These are phyloP conservation scores for Umimayanthus chanpuru DNA, from an alignment of 92 coral and sea anemone species.

Conservation along the genomic window DNA sequence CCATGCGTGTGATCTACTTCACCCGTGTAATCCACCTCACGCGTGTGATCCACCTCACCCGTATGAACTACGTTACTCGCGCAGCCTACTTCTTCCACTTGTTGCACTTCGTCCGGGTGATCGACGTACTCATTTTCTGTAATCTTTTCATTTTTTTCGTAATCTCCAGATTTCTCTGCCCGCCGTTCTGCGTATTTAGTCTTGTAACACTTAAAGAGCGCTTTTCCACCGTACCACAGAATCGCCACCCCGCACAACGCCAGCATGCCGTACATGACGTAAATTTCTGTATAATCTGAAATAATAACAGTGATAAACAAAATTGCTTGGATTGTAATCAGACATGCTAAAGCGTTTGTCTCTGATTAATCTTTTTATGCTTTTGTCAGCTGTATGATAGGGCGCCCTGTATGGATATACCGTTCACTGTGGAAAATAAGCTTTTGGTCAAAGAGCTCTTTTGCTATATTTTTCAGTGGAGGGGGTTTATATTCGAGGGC, in stretches of 20 bases:
- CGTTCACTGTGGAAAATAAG: too few relatives aligned
- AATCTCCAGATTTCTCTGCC: background rate
- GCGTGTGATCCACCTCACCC: background rate
- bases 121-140: background rate
- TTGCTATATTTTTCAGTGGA: too few relatives aligned
- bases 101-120: background rate
- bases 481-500: too few relatives aligned
- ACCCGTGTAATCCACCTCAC: background rate
- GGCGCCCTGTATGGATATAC: too few relatives aligned
- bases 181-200: background rate
- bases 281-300: conserved; percentile 23
- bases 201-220: background rate
- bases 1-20: background rate
- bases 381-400: too few relatives aligned
- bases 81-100: background rate
- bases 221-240: conserved; percentile 2
- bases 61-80: background rate
- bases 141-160: background rate
- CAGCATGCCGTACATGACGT: conserved; percentile 18
- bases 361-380: background rate
- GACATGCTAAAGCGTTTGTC: background rate
- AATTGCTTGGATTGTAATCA: background rate
- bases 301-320: background rate
- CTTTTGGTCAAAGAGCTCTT: too few relatives aligned
- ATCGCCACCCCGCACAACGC: background rate